Evolutionary conservation across 1,140 invertebrate genomes (phyloP).

Genomic region (Carposina sasakii): DNA sequence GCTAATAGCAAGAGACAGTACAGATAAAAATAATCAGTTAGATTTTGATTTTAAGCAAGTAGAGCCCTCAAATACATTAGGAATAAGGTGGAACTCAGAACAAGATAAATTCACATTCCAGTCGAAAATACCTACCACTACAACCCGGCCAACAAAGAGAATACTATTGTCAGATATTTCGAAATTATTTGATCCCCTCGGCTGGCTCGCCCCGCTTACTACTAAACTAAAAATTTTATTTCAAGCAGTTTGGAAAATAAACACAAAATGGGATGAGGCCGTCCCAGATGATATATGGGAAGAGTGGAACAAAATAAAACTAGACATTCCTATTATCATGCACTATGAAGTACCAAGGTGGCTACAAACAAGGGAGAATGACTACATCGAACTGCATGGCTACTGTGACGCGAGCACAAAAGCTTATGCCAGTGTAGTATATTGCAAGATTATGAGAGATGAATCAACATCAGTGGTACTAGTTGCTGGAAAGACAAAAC

Average conservation of each 20-base stretch:
- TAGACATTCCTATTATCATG: neutral
- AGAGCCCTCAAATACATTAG: neutral
- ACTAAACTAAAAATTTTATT: slow-evolving; percentile 56
- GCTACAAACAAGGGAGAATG: too few species aligned
- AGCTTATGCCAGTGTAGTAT: slow-evolving; percentile 48
- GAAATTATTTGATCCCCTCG: slow-evolving; percentile 44
- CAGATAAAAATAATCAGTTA: neutral
- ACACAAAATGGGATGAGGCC: slow-evolving; percentile 44
- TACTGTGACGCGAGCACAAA: slow-evolving; percentile 48
- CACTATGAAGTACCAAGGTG: too few species aligned
- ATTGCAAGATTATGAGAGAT: slow-evolving; percentile 20
- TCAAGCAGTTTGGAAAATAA: slow-evolving; percentile 49
- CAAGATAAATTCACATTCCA: neutral
- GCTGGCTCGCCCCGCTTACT: slow-evolving; percentile 45
- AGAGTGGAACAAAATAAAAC: slow-evolving; percentile 2
- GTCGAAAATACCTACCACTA: neutral
- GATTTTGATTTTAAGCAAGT: neutral
- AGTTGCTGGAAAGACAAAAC: slow-evolving; percentile 17
- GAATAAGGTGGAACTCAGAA: neutral
- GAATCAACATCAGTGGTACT: slow-evolving; percentile 1
- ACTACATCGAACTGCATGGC: slow-evolving; percentile 25
- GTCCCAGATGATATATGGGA: slow-evolving; percentile 13
- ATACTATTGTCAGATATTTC: slow-evolving; percentile 19
- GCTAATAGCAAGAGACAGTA: neutral
- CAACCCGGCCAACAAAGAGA: slow-evolving; percentile 18